Evolutionary conservation across 1,140 invertebrate genomes (phyloP).

Genomic region (Monomorium pharaonis): DNA sequence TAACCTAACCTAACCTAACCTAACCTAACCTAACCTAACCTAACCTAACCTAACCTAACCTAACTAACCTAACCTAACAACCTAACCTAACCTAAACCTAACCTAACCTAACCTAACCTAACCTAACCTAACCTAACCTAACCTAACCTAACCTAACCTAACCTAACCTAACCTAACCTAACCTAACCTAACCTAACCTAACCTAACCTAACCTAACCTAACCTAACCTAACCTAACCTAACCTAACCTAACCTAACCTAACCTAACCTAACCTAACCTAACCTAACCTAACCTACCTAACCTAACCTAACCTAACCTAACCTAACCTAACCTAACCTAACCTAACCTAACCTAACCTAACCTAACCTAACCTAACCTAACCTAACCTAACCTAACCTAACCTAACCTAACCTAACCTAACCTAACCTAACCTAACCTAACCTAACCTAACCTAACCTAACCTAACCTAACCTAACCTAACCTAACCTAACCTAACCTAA

Average conservation of each 20-base stretch:
- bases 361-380: conserved; percentile 19
- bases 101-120: conserved; percentile 43
- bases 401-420: conserved; percentile 42
- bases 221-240: conserved; percentile 22
- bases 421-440: background rate
- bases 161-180: conserved; percentile 57
- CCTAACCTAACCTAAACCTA: too few relatives aligned
- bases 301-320: conserved; percentile 22
- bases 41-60: conserved; percentile 17
- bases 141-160: conserved; percentile 62
- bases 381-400: conserved; percentile 30
- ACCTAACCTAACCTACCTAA: too few relatives aligned
- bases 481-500: conserved; percentile 28
- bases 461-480: conserved; percentile 21
- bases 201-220: conserved; percentile 56
- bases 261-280: too few relatives aligned
- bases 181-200: conserved; percentile 51
- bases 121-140: conserved; percentile 63
- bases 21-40: conserved; percentile 17
- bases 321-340: conserved; percentile 14
- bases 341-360: conserved; percentile 18
- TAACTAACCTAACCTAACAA: too few relatives aligned
- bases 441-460: conserved; percentile 3
- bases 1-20: conserved; percentile 24
- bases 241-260: conserved; percentile 22